phyloP scores from a whole-genome alignment of 2,888 invertebrate species.

The Mythimna lalbum region DNA sequence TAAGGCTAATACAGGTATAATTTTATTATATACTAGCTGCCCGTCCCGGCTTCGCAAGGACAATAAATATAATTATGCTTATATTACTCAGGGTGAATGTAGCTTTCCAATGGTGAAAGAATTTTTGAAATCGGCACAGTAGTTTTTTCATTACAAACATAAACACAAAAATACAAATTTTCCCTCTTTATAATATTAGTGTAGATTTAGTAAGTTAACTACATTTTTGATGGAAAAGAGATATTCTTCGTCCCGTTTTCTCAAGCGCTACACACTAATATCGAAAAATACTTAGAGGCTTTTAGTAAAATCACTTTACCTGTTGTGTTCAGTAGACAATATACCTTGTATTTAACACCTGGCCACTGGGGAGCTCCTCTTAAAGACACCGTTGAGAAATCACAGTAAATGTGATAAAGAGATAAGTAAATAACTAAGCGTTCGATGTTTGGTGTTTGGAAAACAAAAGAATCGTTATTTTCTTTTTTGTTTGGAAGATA shows the following conservation, averaged over 20 bases:
- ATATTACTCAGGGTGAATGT: too few relatives aligned
- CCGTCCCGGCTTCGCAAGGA: too few relatives aligned
- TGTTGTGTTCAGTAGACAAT: slow-evolving; percentile 33
- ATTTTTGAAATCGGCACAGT: too few relatives aligned
- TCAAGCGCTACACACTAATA: slow-evolving; percentile 1
- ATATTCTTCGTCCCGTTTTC: slow-evolving; percentile 3
- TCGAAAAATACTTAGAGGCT: slow-evolving; percentile 37
- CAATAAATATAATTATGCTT: too few relatives aligned
- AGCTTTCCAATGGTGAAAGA: too few relatives aligned
- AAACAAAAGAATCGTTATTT: slow-evolving; percentile 13
- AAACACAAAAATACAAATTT: too few relatives aligned
- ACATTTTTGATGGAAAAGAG: too few relatives aligned
- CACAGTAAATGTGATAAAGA: slow-evolving; percentile 47
- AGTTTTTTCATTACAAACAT: too few relatives aligned
- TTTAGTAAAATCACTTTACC: slow-evolving; percentile 46
- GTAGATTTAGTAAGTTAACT: too few relatives aligned
- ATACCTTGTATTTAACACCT: slow-evolving; percentile 40
- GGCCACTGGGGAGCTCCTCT: slow-evolving; percentile 23
- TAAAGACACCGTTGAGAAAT: slow-evolving; percentile 55
- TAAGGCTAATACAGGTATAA: too few relatives aligned
- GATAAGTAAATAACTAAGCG: slow-evolving; percentile 20
- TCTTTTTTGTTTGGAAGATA: slow-evolving; percentile 3
- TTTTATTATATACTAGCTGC: too few relatives aligned
- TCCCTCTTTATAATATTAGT: too few relatives aligned
- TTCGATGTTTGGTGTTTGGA: neutral